Evolutionary conservation across 2,113 vertebrate species (phyloP), one percentile per base, ranked within the genome.

Genomic region (Spea bombifrons): DNA sequence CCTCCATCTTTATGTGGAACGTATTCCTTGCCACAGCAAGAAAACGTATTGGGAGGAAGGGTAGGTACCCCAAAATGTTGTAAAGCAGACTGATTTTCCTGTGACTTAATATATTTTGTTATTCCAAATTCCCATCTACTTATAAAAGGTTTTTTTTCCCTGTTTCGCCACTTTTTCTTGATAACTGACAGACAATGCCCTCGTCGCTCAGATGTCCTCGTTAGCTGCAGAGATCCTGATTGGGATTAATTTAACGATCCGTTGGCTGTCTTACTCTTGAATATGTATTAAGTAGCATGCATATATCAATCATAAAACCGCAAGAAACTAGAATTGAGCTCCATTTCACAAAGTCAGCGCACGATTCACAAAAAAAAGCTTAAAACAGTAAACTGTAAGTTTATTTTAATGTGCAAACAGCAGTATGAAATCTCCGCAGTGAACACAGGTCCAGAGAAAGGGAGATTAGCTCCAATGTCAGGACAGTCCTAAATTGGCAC

Each of bases 211-310:
- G 75, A 63, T 63, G 45, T 57, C 75, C 64, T 9, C 5, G 50
- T 47, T 67, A 76, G 57, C 53, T 57, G 65, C 55, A 52, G 49
- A 57, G n/a, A 63, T 49, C 64, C 65, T 76, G 75, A 76, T 67
- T 76, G 49, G 64, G 17, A 76, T 76, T 76, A 76, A 76, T 67
- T 67, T 76, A 68, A 49, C 67, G 55, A 68, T 68, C 65, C 46
- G 75, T 57, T 76, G 50, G 50, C 52, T 65, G 73, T 66, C 73
- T 67, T 44, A 55, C 68, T 68, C 65, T 43, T 12, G 50, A 48
- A 76, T 63, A 68, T 76, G 75, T 50, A 76, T 65, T 52, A 76
- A 67, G 57, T 57, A 67, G 75, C 49, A n/a, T 46, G 75, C 46
- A 76, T 44, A 59, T 76, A 76, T 76, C 65, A 76, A 76, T 76